phyloP scores from a whole-genome alignment of 2,888 invertebrate species.

The Archips xylosteana region DNA sequence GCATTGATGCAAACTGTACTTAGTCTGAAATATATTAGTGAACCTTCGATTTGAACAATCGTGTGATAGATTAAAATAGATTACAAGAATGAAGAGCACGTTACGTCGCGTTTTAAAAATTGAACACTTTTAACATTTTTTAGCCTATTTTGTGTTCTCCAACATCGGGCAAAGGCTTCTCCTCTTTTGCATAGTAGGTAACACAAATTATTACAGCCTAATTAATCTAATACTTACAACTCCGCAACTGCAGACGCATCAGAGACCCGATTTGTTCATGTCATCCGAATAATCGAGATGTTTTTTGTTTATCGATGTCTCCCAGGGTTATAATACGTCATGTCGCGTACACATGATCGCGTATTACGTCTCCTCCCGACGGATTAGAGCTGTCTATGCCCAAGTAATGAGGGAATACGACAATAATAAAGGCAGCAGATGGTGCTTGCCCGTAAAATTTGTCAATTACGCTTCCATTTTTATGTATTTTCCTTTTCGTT shows the following conservation, averaged over 20 bases:
- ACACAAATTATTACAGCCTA: too few species aligned
- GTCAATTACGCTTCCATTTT: slow-evolving; percentile 37
- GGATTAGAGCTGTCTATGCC: slow-evolving; percentile 76
- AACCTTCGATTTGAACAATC: too few species aligned
- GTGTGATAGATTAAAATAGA: too few species aligned
- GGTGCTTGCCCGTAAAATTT: slow-evolving; percentile 45
- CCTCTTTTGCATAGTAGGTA: too few species aligned
- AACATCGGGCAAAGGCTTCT: too few species aligned
- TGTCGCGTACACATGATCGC: slow-evolving; percentile 63
- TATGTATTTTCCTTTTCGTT: slow-evolving; percentile 27
- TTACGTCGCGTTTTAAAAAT: too few species aligned
- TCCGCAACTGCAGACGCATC: background rate
- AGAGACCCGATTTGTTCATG: slow-evolving; percentile 27
- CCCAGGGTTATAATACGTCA: slow-evolving; percentile 79
- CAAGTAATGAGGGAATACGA: slow-evolving; percentile 81
- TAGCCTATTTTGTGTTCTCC: too few species aligned
- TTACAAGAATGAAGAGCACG: too few species aligned
- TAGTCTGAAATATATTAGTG: too few species aligned
- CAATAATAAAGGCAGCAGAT: slow-evolving; percentile 78
- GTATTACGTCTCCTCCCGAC: slow-evolving; percentile 81
- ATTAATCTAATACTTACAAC: too few species aligned
- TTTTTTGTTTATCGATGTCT: slow-evolving; percentile 73
- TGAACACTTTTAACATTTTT: too few species aligned
- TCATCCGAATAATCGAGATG: slow-evolving; percentile 52
- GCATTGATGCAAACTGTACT: too few species aligned